phyloP scores from a whole-genome alignment of 2,113 vertebrate species.

The Colius striatus region DNA sequence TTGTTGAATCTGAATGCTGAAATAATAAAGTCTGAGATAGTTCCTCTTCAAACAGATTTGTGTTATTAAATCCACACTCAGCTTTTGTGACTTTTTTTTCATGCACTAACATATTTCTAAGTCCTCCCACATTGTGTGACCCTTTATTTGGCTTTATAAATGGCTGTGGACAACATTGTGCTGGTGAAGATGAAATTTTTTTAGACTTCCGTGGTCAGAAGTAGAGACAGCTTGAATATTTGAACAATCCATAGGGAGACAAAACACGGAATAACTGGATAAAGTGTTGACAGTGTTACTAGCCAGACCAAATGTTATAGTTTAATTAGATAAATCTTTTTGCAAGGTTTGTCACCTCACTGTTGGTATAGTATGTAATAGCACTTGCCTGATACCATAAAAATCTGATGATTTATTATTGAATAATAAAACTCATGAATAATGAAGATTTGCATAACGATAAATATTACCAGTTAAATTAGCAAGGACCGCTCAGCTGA shows the following conservation, averaged over 20 bases:
- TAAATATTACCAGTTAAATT: neutral
- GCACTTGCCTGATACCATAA: neutral
- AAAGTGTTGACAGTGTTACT: neutral
- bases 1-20: neutral
- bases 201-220: neutral
- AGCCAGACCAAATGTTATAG: neutral
- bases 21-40: neutral
- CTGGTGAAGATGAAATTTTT: neutral
- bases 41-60: neutral
- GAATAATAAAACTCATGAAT: neutral
- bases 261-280: neutral
- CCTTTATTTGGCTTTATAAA: neutral
- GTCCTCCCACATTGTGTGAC: neutral
- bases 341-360: neutral
- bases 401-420: neutral
- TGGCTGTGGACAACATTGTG: neutral
- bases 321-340: neutral
- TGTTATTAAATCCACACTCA: neutral
- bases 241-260: neutral
- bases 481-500: neutral
- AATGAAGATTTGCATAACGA: neutral
- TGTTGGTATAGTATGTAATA: neutral
- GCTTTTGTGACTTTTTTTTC: neutral
- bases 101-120: neutral
- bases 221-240: neutral